A percentile compares a stretch with the other conserved stretches of the same genome.
phyloP scores from a whole-genome alignment of 2,888 invertebrate species.

The Cataglyphis cursor region DNA sequence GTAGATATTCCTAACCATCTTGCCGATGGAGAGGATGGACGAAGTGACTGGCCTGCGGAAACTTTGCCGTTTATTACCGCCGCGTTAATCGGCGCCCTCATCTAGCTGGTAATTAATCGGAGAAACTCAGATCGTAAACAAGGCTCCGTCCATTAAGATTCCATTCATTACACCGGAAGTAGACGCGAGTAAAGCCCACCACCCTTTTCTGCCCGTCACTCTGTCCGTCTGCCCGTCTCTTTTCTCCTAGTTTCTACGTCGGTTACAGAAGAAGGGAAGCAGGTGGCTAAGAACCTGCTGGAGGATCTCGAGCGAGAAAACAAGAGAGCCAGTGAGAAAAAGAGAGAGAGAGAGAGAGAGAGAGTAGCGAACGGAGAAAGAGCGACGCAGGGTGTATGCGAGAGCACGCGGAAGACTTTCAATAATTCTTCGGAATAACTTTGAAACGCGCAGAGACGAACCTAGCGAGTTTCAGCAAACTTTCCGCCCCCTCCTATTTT shows the following conservation, averaged over 20 bases:
- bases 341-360: conserved; percentile 26
- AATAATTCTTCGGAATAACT: conserved; percentile 83
- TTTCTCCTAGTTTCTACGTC: conserved; percentile 35
- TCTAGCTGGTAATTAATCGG: conserved; percentile 81
- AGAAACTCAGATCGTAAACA: conserved; percentile 84
- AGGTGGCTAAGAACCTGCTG: conserved; percentile 64
- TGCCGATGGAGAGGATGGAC: conserved; percentile 22
- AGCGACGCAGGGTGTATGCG: conserved; percentile 32
- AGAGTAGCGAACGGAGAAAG: conserved; percentile 7
- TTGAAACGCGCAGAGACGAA: conserved; percentile 73
- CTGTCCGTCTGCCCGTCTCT: conserved; percentile 32
- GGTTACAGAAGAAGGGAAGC: conserved; percentile 61
- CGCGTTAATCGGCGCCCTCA: conserved; percentile 68
- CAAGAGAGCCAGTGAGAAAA: conserved; percentile 9
- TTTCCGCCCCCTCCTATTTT: conserved; percentile 59
- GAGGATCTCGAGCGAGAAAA: conserved; percentile 61
- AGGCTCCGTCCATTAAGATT: conserved; percentile 83
- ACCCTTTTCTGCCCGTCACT: conserved; percentile 5
- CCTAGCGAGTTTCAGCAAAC: conserved; percentile 70
- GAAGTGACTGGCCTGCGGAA: conserved; percentile 63
- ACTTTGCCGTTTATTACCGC: conserved; percentile 74
- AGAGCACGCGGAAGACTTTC: conserved; percentile 78
- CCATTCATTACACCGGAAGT: conserved; percentile 83
- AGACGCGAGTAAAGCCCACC: conserved; percentile 62
- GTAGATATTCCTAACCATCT: conserved; percentile 45